A percentile compares a stretch with the other conserved stretches of the same genome.
phyloP scores from a whole-genome alignment of 2,113 vertebrate species.

The Scalopus aquaticus region DNA sequence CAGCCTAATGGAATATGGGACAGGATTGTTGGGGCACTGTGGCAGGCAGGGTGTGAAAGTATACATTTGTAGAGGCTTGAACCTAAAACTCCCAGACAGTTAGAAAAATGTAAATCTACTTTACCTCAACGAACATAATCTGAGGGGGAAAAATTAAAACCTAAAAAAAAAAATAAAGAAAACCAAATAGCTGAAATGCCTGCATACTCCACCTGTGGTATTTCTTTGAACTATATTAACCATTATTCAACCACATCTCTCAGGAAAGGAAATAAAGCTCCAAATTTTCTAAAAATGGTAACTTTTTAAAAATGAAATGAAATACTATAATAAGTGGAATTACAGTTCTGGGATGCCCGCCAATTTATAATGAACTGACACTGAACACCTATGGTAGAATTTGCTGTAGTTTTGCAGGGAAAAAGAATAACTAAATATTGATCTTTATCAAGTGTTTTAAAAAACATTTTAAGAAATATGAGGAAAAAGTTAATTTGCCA shows the following conservation, averaged over 20 bases:
- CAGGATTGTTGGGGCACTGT: too few relatives aligned
- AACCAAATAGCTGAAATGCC: background rate
- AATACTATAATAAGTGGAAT: slow-evolving; percentile 68
- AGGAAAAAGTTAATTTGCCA: slow-evolving; percentile 60
- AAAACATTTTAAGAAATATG: slow-evolving; percentile 75
- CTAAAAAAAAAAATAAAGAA: background rate
- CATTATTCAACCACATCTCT: slow-evolving; percentile 55
- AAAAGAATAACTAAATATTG: slow-evolving; percentile 67
- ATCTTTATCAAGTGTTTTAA: slow-evolving; percentile 66
- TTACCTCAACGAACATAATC: too few relatives aligned
- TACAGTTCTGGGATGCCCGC: slow-evolving; percentile 68
- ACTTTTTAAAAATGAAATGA: slow-evolving; percentile 54
- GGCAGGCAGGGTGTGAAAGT: too few relatives aligned
- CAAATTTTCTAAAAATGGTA: slow-evolving; percentile 63
- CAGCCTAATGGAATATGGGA: too few relatives aligned
- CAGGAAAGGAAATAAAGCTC: background rate
- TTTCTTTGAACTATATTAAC: slow-evolving; percentile 29
- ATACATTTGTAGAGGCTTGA: too few relatives aligned
- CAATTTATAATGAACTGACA: slow-evolving; percentile 73
- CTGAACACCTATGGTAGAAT: slow-evolving; percentile 70
- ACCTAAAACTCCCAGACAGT: too few relatives aligned
- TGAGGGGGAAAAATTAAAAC: too few relatives aligned
- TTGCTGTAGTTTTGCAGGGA: slow-evolving; percentile 67
- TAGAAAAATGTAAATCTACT: too few relatives aligned
- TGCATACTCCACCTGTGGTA: background rate